A percentile compares a stretch with the other conserved stretches of the same genome.
Conservation (phyloP, 2,888 invertebrate genomes). For the Aphodius granarius region DNA sequence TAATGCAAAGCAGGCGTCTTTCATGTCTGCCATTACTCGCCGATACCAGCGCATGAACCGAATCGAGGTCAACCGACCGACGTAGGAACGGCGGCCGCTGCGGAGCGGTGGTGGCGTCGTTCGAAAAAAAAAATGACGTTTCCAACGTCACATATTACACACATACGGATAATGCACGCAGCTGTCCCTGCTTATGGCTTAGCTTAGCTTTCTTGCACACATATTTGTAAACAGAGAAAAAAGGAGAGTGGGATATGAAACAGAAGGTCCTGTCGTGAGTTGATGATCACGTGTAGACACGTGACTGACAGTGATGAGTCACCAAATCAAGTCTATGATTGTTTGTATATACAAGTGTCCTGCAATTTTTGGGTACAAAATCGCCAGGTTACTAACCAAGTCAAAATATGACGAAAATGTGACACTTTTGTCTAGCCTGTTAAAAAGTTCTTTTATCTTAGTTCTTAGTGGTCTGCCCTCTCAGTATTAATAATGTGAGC, state of each 20-base stretch:
- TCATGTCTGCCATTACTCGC: not conserved
- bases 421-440: no score
- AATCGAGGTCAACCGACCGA: not conserved
- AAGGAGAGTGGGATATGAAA: not conserved
- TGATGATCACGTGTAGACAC: not conserved
- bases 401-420: no score
- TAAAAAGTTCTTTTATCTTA: no score
- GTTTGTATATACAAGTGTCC: no score
- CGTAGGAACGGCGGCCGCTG: not conserved
- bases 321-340: no score
- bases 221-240: not conserved
- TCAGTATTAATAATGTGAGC: no score
- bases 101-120: not conserved
- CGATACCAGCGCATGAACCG: not conserved
- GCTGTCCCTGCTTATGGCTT: not conserved
- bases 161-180: not conserved
- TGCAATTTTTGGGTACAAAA: no score
- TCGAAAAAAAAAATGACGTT: not conserved
- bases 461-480: no score
- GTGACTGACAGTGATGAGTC: no score
- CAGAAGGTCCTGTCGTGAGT: not conserved
- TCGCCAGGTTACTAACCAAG: no score
- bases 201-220: not conserved
- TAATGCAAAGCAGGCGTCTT: not conserved
- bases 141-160: not conserved